Evolutionary conservation across 2,797 vertebrate genomes (phyloP), one percentile per base, ranked within the genome.

Genomic region (Erethizon dorsatum): DNA sequence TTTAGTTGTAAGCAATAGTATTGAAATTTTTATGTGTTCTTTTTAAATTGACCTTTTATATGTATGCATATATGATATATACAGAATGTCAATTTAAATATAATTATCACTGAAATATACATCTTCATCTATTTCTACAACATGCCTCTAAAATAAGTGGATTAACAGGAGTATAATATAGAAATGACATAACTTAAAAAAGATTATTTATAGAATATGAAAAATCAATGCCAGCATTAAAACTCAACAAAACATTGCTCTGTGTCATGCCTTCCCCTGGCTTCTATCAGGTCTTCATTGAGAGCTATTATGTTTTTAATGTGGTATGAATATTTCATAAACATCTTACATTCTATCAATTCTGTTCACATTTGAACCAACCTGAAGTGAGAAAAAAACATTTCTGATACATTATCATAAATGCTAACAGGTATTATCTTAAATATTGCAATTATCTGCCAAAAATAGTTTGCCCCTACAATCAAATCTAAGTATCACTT

Each of bases 291-390:
- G 17, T 83, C 37, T 67, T 88, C 56, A 77, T 57, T 88, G 59
- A 79, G 85, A 88, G 82, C 28, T 90, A 90, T 56, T 73, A 83
- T 2, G 11, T 52, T 79, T 96, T 96, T 88, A 92, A 83, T 11
- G 0, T 61, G 18, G 11, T 24, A 28, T 13, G 11, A 95, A 31
- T 83, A 90, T 26, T 84, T 96, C 33, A 80, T 73, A 92, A 94
- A 41, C 75, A 91, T 45, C 12, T 31, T 91, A n/a, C 1, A 22
- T 94, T 54, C 93, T 93, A 84, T 89, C 67, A 95, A 54, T 92
- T 88, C 85, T 41, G 4, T 84, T 78, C 61, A 92, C 63, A 94
- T 95, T 84, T 88, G 67, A 96, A 94, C 2, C 22, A 94, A 57
- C 90, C 31, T 28, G 45, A 61, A 77, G 26, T 45, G 47, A 63